Conservation (phyloP, 2,888 invertebrate genomes). For the Parapristionchus giblindavisi region DNA sequence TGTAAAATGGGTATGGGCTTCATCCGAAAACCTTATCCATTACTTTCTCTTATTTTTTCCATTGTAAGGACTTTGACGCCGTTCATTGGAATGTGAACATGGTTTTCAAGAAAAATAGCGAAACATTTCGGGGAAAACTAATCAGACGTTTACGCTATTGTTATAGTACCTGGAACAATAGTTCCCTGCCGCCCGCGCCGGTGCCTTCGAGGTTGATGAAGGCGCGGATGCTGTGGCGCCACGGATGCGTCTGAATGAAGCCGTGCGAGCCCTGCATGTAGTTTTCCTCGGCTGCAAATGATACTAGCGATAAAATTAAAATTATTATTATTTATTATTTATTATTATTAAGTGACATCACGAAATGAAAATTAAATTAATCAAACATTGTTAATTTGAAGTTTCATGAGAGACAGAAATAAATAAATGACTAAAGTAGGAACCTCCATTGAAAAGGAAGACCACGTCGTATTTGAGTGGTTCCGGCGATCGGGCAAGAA, state of each 20-base stretch:
- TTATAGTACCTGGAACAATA: slow-evolving; percentile 84
- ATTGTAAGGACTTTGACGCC: no score
- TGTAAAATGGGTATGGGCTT: no score
- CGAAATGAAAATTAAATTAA: no score
- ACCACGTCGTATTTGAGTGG: slow-evolving; percentile 81
- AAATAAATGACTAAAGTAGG: slow-evolving; percentile 75
- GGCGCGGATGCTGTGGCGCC: slow-evolving; percentile 82
- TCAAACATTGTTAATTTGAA: not conserved
- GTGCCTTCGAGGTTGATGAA: slow-evolving; percentile 91
- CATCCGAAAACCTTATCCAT: no score
- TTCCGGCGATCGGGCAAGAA: slow-evolving; percentile 69
- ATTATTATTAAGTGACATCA: no score
- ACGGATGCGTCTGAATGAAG: slow-evolving; percentile 87
- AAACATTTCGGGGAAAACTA: no score
- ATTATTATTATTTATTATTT: not conserved
- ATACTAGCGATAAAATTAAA: no score
- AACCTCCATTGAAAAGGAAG: slow-evolving; percentile 86
- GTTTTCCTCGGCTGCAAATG: slow-evolving; percentile 82
- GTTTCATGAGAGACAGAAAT: not conserved
- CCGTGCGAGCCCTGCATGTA: slow-evolving; percentile 87
- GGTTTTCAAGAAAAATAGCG: no score
- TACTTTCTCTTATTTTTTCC: no score
- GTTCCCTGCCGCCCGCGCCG: slow-evolving; percentile 89
- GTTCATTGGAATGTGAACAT: no score
- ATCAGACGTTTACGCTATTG: no score